phyloP scores from a whole-genome alignment of 2,888 invertebrate genomes.

The Microplitis manilae region DNA sequence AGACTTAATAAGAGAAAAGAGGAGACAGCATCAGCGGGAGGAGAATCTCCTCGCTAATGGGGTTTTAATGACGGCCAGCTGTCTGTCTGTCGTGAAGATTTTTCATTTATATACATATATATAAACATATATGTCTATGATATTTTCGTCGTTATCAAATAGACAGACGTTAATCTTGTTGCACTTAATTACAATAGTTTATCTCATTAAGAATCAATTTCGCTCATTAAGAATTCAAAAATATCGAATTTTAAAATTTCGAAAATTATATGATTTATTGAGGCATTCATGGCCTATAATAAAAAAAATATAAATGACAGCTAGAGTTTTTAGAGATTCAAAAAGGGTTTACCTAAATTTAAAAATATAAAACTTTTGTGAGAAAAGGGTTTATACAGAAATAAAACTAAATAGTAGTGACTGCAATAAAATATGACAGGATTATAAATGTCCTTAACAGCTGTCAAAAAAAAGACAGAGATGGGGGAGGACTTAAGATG shows the following conservation, averaged over 20 bases:
- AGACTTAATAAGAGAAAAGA: slow-evolving; percentile 45
- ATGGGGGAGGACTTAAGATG: background rate
- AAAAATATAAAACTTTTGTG: slow-evolving; percentile 2
- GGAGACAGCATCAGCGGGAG: slow-evolving; percentile 42
- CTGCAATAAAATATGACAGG: background rate
- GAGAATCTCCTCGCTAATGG: slow-evolving; percentile 59
- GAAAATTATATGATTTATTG: too few relatives aligned
- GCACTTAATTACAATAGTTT: slow-evolving; percentile 20
- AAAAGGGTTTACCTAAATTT: slow-evolving; percentile 8
- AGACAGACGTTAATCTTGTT: slow-evolving; percentile 18
- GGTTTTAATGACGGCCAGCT: slow-evolving; percentile 72
- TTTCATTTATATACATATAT: background rate
- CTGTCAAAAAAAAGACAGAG: background rate
- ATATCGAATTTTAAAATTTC: too few relatives aligned
- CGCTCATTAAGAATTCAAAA: too few relatives aligned
- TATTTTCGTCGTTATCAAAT: background rate
- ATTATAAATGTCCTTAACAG: background rate
- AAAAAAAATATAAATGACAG: too few relatives aligned
- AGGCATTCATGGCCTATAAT: too few relatives aligned
- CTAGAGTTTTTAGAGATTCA: background rate
- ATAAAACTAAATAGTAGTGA: background rate
- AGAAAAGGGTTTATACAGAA: background rate
- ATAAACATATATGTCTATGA: background rate
- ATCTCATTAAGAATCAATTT: background rate
- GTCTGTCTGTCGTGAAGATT: slow-evolving; percentile 67